Percentiles rank a stretch among this genome's conserved stretches.
Conservation (phyloP, 2,113 vertebrate genomes). For the Syngnathus scovelli region DNA sequence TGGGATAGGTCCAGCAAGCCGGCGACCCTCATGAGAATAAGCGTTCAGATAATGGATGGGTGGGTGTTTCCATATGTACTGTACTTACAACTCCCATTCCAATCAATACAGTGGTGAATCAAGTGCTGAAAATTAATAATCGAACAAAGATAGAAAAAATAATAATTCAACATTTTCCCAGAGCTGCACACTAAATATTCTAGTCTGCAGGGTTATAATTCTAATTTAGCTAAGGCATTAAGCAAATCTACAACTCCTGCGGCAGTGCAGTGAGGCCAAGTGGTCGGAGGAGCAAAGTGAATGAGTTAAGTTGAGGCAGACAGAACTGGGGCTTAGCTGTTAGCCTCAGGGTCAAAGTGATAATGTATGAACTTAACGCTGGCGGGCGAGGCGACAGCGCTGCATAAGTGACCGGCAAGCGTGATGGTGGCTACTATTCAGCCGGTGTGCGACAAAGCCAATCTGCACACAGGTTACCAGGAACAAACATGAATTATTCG, state of each 20-base stretch:
- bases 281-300: conserved; percentile 52
- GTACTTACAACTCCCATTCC: neutral
- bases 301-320: conserved; percentile 61
- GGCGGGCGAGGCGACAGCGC: conserved; percentile 35
- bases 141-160: conserved; percentile 16
- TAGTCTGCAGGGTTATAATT: conserved; percentile 47
- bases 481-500: conserved; percentile 23
- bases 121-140: neutral
- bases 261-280: conserved; percentile 35
- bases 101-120: neutral
- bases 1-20: no score
- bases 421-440: conserved; percentile 16
- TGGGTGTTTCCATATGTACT: neutral
- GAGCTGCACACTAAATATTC: conserved; percentile 30
- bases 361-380: conserved; percentile 61
- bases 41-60: no score
- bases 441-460: conserved; percentile 8
- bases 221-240: conserved; percentile 56
- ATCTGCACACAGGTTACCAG: conserved; percentile 15
- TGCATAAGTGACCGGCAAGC: conserved; percentile 48
- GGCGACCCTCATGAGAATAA: no score
- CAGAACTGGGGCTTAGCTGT: conserved; percentile 64
- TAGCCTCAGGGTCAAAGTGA: conserved; percentile 62
- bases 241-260: conserved; percentile 52
- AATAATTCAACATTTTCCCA: conserved; percentile 3